A percentile compares a stretch with the other conserved stretches of the same genome.
Conservation (phyloP, 2,797 vertebrate species). For the Micrastur ruficollis region DNA sequence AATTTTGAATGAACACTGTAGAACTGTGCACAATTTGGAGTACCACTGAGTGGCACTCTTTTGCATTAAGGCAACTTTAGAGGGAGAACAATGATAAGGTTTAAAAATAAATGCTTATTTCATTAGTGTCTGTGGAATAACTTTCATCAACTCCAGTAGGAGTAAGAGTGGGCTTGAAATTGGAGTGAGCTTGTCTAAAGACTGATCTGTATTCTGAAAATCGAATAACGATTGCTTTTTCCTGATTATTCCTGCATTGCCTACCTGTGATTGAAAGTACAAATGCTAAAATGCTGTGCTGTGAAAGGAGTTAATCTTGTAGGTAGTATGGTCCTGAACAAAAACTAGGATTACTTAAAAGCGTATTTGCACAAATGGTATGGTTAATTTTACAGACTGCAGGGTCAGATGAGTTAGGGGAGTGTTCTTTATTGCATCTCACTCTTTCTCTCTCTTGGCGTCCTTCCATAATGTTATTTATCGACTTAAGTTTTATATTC, state of each 20-base stretch:
- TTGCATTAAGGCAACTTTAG: not conserved
- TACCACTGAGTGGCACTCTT: not conserved
- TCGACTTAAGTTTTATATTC: not conserved
- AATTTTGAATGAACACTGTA: not conserved
- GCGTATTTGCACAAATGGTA: not conserved
- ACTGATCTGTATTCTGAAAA: not conserved
- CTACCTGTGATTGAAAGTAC: not conserved
- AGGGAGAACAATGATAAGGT: not conserved
- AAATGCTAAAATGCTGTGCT: not conserved
- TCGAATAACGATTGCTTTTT: not conserved
- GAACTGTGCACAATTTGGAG: not conserved
- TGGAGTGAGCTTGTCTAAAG: not conserved
- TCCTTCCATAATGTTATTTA: not conserved
- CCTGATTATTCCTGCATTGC: not conserved
- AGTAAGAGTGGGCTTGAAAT: not conserved
- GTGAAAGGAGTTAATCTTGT: not conserved
- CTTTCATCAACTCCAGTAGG: not conserved
- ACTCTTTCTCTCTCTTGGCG: not conserved
- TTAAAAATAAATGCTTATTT: not conserved
- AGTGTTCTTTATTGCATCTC: not conserved
- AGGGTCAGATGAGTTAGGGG: not conserved
- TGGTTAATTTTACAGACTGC: not conserved
- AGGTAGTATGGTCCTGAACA: not conserved
- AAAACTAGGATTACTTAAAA: not conserved
- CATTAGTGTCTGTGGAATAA: not conserved